These are phyloP conservation scores for Volucella zonaria DNA, from an alignment of 2,888 invertebrate species.

Conservation along the genomic window DNA sequence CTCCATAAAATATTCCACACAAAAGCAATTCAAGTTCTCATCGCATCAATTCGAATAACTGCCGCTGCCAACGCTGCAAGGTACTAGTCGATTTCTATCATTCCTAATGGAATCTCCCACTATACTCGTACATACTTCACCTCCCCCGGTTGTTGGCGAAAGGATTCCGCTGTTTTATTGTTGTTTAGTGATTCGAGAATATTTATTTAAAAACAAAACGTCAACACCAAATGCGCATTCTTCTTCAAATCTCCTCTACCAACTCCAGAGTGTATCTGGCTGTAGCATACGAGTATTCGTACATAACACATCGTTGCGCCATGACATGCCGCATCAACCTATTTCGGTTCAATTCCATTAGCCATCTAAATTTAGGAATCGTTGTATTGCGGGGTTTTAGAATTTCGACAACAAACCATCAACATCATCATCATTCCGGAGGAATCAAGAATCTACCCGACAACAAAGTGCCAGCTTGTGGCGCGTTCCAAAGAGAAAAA, in stretches of 20 bases:
- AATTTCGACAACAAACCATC: constrained; percentile 62
- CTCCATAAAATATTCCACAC: constrained; percentile 11
- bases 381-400: constrained; percentile 68
- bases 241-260: constrained; percentile 26
- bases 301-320: not conserved
- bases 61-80: not conserved
- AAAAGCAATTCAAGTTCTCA: constrained; percentile 31
- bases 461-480: not conserved
- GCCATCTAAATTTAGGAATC: constrained; percentile 69
- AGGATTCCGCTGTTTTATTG: constrained; percentile 72
- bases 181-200: constrained; percentile 71
- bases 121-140: constrained; percentile 32
- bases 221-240: constrained; percentile 71
- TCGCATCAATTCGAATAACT: constrained; percentile 41
- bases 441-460: not conserved
- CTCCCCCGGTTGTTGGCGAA: constrained; percentile 42
- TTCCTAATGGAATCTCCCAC: constrained; percentile 67
- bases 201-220: constrained; percentile 71
- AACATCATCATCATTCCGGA: constrained; percentile 33
- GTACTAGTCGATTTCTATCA: constrained; percentile 53
- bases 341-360: constrained; percentile 72
- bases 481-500: constrained; percentile 26
- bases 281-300: not conserved
- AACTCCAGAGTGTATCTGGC: constrained; percentile 25
- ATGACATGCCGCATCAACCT: constrained; percentile 54